Evolutionary conservation across 1,140 invertebrate species (phyloP).

Genomic region (Drosophila subobscura): DNA sequence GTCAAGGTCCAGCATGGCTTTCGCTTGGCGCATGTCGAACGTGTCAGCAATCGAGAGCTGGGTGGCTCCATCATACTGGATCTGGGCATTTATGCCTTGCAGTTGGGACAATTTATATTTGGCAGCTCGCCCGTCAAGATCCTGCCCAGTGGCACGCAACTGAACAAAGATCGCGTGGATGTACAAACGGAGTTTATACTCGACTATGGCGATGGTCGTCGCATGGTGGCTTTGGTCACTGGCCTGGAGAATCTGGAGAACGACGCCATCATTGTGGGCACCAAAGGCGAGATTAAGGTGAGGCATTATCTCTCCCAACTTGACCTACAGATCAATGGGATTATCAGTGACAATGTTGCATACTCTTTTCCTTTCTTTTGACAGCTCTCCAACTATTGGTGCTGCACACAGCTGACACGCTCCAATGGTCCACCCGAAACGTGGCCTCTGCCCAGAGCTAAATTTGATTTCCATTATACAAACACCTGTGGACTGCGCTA

Average conservation of each 20-base stretch:
- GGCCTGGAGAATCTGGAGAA: constrained; percentile 85
- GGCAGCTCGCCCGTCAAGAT: constrained; percentile 86
- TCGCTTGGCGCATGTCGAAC: constrained; percentile 64
- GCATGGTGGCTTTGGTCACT: constrained; percentile 86
- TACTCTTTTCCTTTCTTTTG: constrained; percentile 14
- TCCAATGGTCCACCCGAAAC: constrained; percentile 83
- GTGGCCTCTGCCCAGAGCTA: constrained; percentile 85
- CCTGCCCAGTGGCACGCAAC: constrained; percentile 85
- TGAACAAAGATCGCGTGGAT: constrained; percentile 89
- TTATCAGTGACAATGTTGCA: constrained; percentile 18
- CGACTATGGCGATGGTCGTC: constrained; percentile 86
- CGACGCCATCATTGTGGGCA: constrained; percentile 87
- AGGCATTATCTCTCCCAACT: constrained; percentile 11
- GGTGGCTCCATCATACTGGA: constrained; percentile 93
- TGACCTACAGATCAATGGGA: background rate
- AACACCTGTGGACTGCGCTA: constrained; percentile 89
- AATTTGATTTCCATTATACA: constrained; percentile 85
- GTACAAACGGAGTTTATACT: constrained; percentile 86
- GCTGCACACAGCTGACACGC: constrained; percentile 63
- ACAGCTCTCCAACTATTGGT: constrained; percentile 84
- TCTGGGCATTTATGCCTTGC: constrained; percentile 91
- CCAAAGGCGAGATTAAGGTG: constrained; percentile 87
- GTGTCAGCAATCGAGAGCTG: constrained; percentile 77
- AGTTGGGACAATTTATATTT: constrained; percentile 89
- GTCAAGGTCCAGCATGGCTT: constrained; percentile 89